Conservation (phyloP, 2,888 invertebrate species). For the Cephus pygmeus region DNA sequence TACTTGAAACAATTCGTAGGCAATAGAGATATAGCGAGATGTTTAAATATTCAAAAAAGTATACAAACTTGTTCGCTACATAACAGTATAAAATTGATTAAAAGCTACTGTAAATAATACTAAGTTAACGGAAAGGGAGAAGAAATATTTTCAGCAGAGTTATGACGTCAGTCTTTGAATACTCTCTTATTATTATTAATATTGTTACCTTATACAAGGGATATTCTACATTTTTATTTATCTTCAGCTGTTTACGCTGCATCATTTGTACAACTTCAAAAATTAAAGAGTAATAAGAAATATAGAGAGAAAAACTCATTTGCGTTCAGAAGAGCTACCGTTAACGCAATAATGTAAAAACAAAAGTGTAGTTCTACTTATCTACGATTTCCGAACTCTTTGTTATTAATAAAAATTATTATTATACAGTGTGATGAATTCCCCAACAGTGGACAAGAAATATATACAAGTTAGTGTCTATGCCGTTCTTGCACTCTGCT, state of each 20-base stretch:
- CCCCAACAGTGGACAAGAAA: not conserved
- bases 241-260: not conserved
- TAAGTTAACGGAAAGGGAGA: not conserved
- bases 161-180: not conserved
- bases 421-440: not conserved
- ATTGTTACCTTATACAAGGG: not conserved
- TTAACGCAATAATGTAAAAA: not conserved
- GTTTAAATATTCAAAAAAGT: not conserved
- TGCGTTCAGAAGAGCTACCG: not conserved
- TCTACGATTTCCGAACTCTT: not conserved
- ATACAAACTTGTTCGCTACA: not conserved
- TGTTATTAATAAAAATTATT: not conserved
- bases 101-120: not conserved
- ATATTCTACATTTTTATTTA: not conserved
- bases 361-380: not conserved
- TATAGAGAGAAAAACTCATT: not conserved
- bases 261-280: not conserved
- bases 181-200: not conserved
- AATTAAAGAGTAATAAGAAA: not conserved
- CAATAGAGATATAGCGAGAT: not conserved
- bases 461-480: not conserved
- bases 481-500: not conserved
- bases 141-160: not conserved
- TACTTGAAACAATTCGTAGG: not conserved
- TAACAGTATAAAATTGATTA: not conserved